Base-by-base conservation (phyloP, 2,888 invertebrate genomes). In the Oithona nana region DNA sequence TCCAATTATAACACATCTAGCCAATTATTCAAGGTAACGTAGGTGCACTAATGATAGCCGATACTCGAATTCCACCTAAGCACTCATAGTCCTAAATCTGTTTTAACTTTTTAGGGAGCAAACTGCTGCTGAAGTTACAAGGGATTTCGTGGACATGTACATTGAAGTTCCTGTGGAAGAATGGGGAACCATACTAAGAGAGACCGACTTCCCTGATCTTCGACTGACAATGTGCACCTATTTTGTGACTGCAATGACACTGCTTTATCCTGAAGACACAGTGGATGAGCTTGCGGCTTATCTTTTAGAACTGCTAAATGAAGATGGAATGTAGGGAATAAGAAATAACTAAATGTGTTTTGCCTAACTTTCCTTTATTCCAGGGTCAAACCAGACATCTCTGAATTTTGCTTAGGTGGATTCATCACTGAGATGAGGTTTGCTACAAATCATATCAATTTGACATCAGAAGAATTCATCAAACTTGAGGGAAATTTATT, bases 361-460 rank as follows among this genome's bases (percentile, higher is more conserved):
- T 50, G 61, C 22, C 29, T 39, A 16, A 16, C 39, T 39, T 39
- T 39, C 16, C 11, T 13, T 39, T 16, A 39, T 39, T 49, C 20
- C 22, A 49, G 50, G 8, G n/a, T 61, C 31, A 28, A 52, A 16
- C 13, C 26, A 16, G 61, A 61, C 13, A 28, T 31, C 28, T 28
- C 29, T 11, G 61, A 61, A 3, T 61, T 61, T 39, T 31, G 52
- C 22, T 54, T 61, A 54, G 11, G 30, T 11, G 4, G 26, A 2
- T 61, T 54, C 24, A 30, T 61, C 22, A 52, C 61, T 13, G 61
- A 61, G 39, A 61, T 61, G 6, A 29, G 61, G 20, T 13, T 54
- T 22, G 29, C 51, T 26, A 61, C 54, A 30, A 54, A 20, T 6
- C 22, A 61, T 24, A 29, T 61, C 24, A 24, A 57, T 6, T 16